Conservation (phyloP, 2,797 vertebrate genomes). For the Falco biarmicus region DNA sequence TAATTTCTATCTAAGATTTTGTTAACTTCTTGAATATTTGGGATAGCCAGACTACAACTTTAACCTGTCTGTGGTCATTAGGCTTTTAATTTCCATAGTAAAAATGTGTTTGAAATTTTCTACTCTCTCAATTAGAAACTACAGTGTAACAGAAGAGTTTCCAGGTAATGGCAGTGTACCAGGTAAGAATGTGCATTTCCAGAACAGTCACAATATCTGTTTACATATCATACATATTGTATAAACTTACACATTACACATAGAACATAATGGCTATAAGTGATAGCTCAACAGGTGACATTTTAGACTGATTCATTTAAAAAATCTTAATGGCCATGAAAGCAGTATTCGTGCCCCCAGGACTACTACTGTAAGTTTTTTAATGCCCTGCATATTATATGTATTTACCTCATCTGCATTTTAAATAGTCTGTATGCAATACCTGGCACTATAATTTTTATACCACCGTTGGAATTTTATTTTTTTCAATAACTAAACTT, state of each 20-base stretch:
- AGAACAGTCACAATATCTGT: background rate
- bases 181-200: background rate
- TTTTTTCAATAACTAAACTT: background rate
- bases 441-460: background rate
- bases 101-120: background rate
- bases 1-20: background rate
- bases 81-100: background rate
- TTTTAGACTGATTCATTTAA: background rate
- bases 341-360: background rate
- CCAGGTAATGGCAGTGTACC: background rate
- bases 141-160: background rate
- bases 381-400: background rate
- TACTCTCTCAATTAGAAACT: background rate
- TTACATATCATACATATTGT: background rate
- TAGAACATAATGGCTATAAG: background rate
- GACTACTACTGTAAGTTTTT: background rate
- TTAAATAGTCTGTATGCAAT: background rate
- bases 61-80: background rate
- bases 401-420: background rate
- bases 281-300: background rate
- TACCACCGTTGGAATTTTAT: background rate
- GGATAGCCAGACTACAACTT: background rate
- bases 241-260: too few species aligned
- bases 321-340: conserved; percentile 2
- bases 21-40: background rate